Evolutionary conservation across 2,888 invertebrate genomes (phyloP), one percentile per base, ranked within the genome.

Genomic region (Leptinotarsa peninsularis): DNA sequence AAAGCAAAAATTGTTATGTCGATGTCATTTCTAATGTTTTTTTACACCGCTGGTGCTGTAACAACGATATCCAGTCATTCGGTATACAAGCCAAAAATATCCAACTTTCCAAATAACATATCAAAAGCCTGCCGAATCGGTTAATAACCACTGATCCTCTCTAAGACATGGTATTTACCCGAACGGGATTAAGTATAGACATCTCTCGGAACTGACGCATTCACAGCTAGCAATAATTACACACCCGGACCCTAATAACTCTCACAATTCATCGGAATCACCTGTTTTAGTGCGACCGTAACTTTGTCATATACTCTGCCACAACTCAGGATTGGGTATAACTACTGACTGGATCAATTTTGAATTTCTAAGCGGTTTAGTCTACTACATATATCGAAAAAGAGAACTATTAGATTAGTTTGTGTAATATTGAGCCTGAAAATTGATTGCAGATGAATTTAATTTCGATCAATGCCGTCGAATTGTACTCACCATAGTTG

Each of bases 191-290:
- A 78, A 70, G 69, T 43, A 60, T 49, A 21, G 70, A 70, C 56
- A 49, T 17, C 58, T 73, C 76, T 71, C 77, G 82, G 76, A 81
- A 82, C 80, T 83, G 84, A 83, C 83, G 82, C 81, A 82, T 84
- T 81, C 81, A 79, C 82, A 79, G 80, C 80, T 81, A 79, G 81
- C 79, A 79, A 84, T 85, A 85, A 85, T 85, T 84, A 82, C 83
- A 79, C 74, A 67, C 79, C 80, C 79, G 80, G 80, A 79, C 82
- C 82, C 83, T 80, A 82, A 83, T 82, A 82, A 77, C 82, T 81
- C 80, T 79, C 81, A 84, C 84, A 84, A 83, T 85, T 84, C 83
- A 80, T 81, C 71, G 81, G 82, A 85, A 85, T 85, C 84, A 85
- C 85, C 84, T 85, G 85, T 81, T 85, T 85, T 85, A 85, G 83